Evolutionary conservation across 2,888 invertebrate genomes (phyloP).

Genomic region (Lathronympha strigana): DNA sequence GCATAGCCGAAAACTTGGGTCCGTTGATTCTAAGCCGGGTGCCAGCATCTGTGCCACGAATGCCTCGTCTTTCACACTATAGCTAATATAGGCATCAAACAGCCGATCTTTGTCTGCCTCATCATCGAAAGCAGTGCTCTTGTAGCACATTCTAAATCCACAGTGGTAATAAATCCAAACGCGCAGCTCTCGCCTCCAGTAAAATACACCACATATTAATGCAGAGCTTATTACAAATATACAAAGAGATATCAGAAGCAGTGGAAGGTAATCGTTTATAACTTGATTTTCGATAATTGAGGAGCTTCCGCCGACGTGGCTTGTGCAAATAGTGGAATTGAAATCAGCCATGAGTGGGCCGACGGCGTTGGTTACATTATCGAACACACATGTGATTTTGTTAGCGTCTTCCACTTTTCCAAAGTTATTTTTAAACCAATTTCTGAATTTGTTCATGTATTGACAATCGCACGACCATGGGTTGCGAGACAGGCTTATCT

Average conservation of each 20-base stretch:
- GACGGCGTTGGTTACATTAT: conserved; percentile 88
- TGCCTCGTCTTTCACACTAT: conserved; percentile 96
- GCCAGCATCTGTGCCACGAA: conserved; percentile 95
- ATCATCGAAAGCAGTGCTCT: conserved; percentile 91
- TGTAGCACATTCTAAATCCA: conserved; percentile 93
- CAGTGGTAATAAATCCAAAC: conserved; percentile 95
- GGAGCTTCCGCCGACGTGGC: conserved; percentile 88
- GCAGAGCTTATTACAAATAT: conserved; percentile 91
- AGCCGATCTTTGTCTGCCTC: conserved; percentile 93
- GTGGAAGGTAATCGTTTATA: conserved; percentile 92
- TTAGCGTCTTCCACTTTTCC: conserved; percentile 92
- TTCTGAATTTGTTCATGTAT: conserved; percentile 90
- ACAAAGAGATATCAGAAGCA: conserved; percentile 90
- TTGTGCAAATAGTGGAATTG: conserved; percentile 90
- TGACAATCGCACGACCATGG: conserved; percentile 97
- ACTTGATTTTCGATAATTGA: conserved; percentile 90
- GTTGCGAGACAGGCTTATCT: conserved; percentile 92
- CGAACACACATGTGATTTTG: conserved; percentile 90
- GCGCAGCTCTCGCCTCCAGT: conserved; percentile 91
- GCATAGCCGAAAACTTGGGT: conserved; percentile 93
- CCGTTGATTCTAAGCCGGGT: conserved; percentile 92
- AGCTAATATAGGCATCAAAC: conserved; percentile 98
- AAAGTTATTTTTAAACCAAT: conserved; percentile 90
- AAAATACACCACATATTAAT: conserved; percentile 90
- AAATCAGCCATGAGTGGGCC: conserved; percentile 90